Conservation (phyloP, 2,888 invertebrate species). For the Auanema sp. region DNA sequence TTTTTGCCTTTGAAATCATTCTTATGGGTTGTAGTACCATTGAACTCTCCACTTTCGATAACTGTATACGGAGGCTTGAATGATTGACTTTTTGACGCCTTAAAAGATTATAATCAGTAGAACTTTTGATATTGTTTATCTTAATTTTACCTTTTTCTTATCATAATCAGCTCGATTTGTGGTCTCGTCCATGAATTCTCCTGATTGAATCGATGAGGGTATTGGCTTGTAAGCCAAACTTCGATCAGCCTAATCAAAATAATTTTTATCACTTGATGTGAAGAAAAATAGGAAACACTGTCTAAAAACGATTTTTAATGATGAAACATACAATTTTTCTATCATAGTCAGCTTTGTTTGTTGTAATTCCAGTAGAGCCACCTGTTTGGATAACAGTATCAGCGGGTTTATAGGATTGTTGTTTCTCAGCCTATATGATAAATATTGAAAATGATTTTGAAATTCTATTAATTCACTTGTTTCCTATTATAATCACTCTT, state of each 20-base stretch:
- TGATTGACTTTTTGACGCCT: neutral
- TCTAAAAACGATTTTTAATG: too few relatives aligned
- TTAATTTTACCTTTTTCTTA: conserved; percentile 23
- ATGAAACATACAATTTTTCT: conserved; percentile 10
- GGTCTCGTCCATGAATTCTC: conserved; percentile 36
- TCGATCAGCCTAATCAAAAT: conserved; percentile 19
- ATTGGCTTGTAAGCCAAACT: conserved; percentile 23
- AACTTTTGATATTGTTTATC: neutral
- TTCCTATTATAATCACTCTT: conserved; percentile 21
- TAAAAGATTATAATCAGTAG: too few relatives aligned
- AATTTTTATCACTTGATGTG: neutral
- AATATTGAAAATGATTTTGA: neutral
- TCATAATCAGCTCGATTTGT: conserved; percentile 41
- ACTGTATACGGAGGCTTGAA: conserved; percentile 7
- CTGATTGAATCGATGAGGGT: conserved; percentile 24
- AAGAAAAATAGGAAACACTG: too few relatives aligned
- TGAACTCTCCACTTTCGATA: conserved; percentile 20
- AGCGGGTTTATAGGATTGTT: neutral
- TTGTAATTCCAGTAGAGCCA: neutral
- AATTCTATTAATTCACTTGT: neutral
- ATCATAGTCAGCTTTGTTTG: conserved; percentile 14
- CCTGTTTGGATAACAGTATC: conserved; percentile 5
- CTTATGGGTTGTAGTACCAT: conserved; percentile 18
- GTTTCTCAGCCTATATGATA: neutral
- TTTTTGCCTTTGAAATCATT: conserved; percentile 18